phyloP scores from a whole-genome alignment of 2,797 vertebrate species.

The Sebastes wilsoni region DNA sequence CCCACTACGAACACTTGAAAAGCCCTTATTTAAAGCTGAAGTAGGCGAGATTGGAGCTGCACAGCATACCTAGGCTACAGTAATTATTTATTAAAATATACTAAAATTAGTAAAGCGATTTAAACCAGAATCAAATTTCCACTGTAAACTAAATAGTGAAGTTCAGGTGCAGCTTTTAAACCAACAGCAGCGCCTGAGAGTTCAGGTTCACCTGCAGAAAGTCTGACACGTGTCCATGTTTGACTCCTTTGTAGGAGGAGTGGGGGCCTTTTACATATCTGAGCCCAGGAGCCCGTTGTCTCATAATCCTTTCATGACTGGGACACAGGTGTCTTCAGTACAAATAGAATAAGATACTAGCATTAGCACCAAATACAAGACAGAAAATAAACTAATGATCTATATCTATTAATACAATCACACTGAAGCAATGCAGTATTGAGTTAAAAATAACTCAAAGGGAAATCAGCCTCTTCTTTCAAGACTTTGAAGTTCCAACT shows the following conservation, averaged over 20 bases:
- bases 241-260: not conserved
- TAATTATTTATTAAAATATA: not conserved
- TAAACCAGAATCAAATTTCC: not conserved
- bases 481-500: slow-evolving; percentile 53
- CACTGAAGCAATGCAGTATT: slow-evolving; percentile 12
- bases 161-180: not conserved
- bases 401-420: slow-evolving; percentile 51
- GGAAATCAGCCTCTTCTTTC: slow-evolving; percentile 27
- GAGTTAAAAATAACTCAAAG: slow-evolving; percentile 70
- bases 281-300: not conserved
- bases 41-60: too few relatives aligned
- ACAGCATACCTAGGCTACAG: not conserved
- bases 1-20: not conserved
- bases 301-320: not conserved
- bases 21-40: not conserved
- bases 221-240: not conserved
- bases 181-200: not conserved
- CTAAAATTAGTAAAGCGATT: not conserved
- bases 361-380: not conserved
- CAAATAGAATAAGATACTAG: not conserved
- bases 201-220: not conserved
- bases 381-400: slow-evolving; percentile 37
- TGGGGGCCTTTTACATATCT: not conserved
- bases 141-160: not conserved
- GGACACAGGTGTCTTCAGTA: not conserved